phyloP scores from a whole-genome alignment of 1,140 invertebrate species.

The Conus betulinus region DNA sequence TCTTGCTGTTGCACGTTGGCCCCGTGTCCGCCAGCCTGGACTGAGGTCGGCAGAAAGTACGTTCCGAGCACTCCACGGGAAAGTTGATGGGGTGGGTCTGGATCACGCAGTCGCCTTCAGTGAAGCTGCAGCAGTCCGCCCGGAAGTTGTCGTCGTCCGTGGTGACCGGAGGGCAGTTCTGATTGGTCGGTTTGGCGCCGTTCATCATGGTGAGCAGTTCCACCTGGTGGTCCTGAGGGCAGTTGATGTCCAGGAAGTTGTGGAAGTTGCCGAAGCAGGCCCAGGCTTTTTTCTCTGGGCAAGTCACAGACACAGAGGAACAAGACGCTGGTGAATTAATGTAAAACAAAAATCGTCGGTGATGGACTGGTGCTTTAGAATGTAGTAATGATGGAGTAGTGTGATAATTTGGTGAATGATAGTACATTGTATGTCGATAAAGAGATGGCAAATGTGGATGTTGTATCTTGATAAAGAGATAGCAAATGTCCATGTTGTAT shows the following conservation, averaged over 20 bases:
- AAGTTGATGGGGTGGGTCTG: not conserved
- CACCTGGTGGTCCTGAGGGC: not conserved
- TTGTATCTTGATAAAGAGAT: too few relatives aligned
- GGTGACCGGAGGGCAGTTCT: slow-evolving; percentile 14
- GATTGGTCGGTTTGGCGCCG: not conserved
- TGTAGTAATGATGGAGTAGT: too few relatives aligned
- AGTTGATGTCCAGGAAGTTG: slow-evolving; percentile 24
- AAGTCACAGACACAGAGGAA: not conserved
- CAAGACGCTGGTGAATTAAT: too few relatives aligned
- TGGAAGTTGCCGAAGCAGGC: slow-evolving; percentile 22
- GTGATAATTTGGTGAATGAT: too few relatives aligned
- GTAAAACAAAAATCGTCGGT: too few relatives aligned
- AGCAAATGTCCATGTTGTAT: too few relatives aligned
- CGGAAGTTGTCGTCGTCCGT: not conserved
- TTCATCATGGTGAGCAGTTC: not conserved
- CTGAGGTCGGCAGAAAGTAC: slow-evolving; percentile 10
- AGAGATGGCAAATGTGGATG: too few relatives aligned
- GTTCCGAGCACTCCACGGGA: slow-evolving; percentile 6
- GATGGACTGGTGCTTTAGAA: too few relatives aligned
- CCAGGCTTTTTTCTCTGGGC: not conserved
- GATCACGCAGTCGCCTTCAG: slow-evolving; percentile 20
- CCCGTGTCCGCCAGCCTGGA: slow-evolving; percentile 2
- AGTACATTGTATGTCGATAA: too few relatives aligned
- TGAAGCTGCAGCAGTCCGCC: slow-evolving; percentile 8
- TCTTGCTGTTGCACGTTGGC: slow-evolving; percentile 12